Evolutionary conservation across 2,797 vertebrate genomes (phyloP).

Genomic region (Onychomys torridus): DNA sequence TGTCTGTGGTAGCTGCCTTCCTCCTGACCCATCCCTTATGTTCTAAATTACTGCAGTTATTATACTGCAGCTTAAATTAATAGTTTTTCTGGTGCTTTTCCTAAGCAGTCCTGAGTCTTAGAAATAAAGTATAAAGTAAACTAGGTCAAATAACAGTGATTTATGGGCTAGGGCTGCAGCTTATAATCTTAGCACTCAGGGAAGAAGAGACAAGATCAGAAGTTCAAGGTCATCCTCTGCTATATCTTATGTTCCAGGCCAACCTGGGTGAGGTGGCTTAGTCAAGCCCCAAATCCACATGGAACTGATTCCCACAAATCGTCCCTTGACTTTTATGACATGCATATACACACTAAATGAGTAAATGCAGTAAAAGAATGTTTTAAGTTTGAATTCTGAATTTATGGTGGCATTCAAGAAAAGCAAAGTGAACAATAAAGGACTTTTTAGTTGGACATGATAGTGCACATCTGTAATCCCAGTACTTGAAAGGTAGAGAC

Average conservation of each 20-base stretch:
- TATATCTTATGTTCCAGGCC: background rate
- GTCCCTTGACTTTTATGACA: background rate
- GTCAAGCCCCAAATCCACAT: background rate
- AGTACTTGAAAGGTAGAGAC: background rate
- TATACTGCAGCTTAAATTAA: background rate
- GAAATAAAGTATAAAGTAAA: constrained; percentile 48
- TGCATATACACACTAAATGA: background rate
- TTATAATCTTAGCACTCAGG: background rate
- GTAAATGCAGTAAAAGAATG: background rate
- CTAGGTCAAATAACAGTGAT: background rate
- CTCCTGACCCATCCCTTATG: background rate
- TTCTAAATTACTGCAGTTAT: background rate
- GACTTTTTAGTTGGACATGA: background rate
- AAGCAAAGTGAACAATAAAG: constrained; percentile 4
- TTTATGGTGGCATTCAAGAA: constrained; percentile 36
- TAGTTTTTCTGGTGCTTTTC: constrained; percentile 46
- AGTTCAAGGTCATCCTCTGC: background rate
- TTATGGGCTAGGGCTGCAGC: background rate
- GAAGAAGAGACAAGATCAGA: background rate
- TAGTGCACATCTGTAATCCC: background rate
- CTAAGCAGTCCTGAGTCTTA: constrained; percentile 4
- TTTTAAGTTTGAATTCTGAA: background rate
- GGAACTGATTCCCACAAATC: background rate
- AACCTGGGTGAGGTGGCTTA: background rate
- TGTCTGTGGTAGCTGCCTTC: background rate